Conservation (phyloP, 2,888 invertebrate genomes). For the Trimorus sp. region DNA sequence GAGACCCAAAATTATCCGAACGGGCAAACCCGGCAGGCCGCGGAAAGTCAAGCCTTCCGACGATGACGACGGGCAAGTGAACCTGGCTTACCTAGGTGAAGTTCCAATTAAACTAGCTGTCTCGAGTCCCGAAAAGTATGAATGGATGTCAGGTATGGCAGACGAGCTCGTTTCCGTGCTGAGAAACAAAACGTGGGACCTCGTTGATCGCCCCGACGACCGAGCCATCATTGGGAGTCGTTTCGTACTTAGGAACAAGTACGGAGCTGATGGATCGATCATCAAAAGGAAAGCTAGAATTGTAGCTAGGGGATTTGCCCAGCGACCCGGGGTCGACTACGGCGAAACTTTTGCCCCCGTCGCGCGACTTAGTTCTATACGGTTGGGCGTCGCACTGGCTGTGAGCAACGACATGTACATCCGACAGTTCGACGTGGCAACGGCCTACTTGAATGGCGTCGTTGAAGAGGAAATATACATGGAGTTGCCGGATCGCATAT, state of each 20-base stretch:
- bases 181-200: constrained; percentile 52
- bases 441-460: constrained; percentile 18
- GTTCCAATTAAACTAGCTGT: constrained; percentile 2
- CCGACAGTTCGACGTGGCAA: constrained; percentile 10
- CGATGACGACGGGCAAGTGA: not conserved
- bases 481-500: not conserved
- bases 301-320: constrained; percentile 63
- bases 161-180: constrained; percentile 19
- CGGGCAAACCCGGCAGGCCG: not conserved
- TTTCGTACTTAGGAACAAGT: constrained; percentile 53
- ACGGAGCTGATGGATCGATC: constrained; percentile 45
- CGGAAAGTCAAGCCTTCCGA: not conserved
- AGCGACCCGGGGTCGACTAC: constrained; percentile 63
- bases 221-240: constrained; percentile 42
- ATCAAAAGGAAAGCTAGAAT: constrained; percentile 61
- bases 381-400: not conserved
- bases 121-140: not conserved
- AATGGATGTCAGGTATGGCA: constrained; percentile 22
- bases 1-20: not conserved
- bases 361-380: constrained; percentile 51
- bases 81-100: not conserved
- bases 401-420: constrained; percentile 7
- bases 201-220: not conserved
- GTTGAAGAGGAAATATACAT: constrained; percentile 15
- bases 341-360: constrained; percentile 61